Conservation (phyloP, 2,113 vertebrate genomes). For the Charadrius vociferus region DNA sequence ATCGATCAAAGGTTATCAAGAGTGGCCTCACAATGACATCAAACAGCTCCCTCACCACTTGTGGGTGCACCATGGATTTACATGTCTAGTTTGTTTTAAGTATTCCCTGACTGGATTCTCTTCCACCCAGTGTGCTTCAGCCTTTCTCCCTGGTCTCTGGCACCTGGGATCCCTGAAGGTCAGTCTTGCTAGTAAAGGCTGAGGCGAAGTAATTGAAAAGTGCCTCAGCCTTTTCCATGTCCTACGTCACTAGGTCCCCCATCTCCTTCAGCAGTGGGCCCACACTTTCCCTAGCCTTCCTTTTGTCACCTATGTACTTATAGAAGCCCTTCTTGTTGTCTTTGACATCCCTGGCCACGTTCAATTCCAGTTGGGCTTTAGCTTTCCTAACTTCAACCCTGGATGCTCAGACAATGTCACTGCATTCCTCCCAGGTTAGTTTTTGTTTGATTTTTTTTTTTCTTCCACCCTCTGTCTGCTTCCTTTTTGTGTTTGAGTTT, state of each 20-base stretch:
- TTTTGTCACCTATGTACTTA: background rate
- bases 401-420: background rate
- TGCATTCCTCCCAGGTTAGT: background rate
- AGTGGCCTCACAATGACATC: background rate
- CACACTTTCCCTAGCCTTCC: background rate
- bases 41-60: background rate
- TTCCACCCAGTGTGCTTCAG: background rate
- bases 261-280: background rate
- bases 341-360: background rate
- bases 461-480: background rate
- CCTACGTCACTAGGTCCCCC: background rate
- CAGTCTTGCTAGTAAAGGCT: no score
- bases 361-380: background rate
- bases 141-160: background rate
- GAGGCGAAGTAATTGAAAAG: background rate
- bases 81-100: background rate
- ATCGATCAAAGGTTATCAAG: background rate
- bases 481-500: background rate
- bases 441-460: no score
- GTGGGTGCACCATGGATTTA: background rate
- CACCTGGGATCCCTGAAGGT: background rate
- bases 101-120: background rate
- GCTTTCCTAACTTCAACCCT: background rate
- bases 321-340: background rate
- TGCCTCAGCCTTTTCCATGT: no score